phyloP scores from a whole-genome alignment of 2,888 invertebrate genomes.

The Hypomecis punctinalis region DNA sequence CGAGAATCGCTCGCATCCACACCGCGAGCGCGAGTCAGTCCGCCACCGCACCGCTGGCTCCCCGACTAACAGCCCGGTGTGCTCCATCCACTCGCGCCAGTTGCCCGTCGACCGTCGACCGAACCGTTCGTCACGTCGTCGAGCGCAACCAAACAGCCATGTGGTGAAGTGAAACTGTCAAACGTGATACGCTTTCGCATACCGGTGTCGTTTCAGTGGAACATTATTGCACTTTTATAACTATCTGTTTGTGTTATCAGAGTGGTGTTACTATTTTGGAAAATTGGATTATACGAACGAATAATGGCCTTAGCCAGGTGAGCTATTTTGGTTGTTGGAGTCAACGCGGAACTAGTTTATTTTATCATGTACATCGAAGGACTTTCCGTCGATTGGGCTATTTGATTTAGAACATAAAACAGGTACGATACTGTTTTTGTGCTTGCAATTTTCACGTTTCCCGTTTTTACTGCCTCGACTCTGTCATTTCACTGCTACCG shows the following conservation, averaged over 20 bases:
- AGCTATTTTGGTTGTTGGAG: conserved; percentile 84
- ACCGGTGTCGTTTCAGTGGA: conserved; percentile 63
- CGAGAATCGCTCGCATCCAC: conserved; percentile 53
- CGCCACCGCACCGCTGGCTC: conserved; percentile 39
- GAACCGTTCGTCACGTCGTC: conserved; percentile 66
- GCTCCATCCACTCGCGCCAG: conserved; percentile 56
- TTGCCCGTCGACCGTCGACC: conserved; percentile 76
- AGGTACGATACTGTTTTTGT: conserved; percentile 50
- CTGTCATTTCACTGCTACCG: conserved; percentile 17
- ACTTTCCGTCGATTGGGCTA: conserved; percentile 67
- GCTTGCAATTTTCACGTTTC: conserved; percentile 35
- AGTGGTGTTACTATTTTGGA: conserved; percentile 77
- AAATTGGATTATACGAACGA: conserved; percentile 84
- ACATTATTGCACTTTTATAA: conserved; percentile 66
- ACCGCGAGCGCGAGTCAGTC: conserved; percentile 40
- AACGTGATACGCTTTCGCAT: conserved; percentile 79
- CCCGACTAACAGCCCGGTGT: conserved; percentile 39
- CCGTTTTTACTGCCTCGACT: conserved; percentile 36
- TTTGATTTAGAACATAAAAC: conserved; percentile 61
- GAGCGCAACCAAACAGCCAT: conserved; percentile 74
- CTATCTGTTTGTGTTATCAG: conserved; percentile 71
- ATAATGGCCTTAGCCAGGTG: conserved; percentile 85
- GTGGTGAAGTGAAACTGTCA: conserved; percentile 85
- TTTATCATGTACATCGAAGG: conserved; percentile 78
- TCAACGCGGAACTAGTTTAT: conserved; percentile 83